These are phyloP conservation scores for Polyodon spathula DNA, from an alignment of 2,113 vertebrate genomes.

Conservation along the genomic window DNA sequence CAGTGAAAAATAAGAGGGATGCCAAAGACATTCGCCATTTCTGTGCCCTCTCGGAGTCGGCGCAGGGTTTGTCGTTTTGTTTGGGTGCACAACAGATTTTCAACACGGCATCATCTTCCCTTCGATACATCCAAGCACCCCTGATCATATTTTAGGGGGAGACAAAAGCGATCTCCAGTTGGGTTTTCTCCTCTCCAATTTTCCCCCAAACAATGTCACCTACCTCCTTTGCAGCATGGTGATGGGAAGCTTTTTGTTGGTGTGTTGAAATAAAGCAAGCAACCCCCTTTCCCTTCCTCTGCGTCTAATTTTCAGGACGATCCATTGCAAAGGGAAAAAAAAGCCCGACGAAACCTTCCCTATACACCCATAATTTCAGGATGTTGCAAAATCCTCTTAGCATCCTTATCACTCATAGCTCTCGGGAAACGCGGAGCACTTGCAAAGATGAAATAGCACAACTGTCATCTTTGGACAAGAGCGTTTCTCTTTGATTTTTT, in stretches of 20 bases:
- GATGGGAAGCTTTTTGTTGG: constrained; percentile 23
- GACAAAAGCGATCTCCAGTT: constrained; percentile 30
- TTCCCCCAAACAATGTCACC: constrained; percentile 41
- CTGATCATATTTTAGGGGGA: constrained; percentile 64
- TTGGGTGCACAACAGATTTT: constrained; percentile 52
- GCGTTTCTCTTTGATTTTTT: constrained; percentile 30
- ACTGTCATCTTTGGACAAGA: constrained; percentile 20
- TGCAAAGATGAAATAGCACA: constrained; percentile 15
- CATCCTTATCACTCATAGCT: constrained; percentile 21
- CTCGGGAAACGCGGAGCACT: constrained; percentile 26
- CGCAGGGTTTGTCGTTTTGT: constrained; percentile 62
- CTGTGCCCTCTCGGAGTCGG: constrained; percentile 67
- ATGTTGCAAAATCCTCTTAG: constrained; percentile 21
- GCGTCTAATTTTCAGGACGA: neutral
- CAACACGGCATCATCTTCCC: constrained; percentile 57
- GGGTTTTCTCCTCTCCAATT: constrained; percentile 29
- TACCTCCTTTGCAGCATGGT: constrained; percentile 43
- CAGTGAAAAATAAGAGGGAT: constrained; percentile 64
- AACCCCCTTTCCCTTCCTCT: constrained; percentile 25
- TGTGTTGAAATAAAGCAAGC: constrained; percentile 22
- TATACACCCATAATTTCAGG: constrained; percentile 20
- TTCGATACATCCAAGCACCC: constrained; percentile 66
- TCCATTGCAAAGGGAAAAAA: neutral
- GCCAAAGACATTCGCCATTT: constrained; percentile 70
- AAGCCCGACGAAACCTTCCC: constrained; percentile 11